Base-by-base conservation (phyloP, 1,140 invertebrate species). In the Himalopsyche phryganea region DNA sequence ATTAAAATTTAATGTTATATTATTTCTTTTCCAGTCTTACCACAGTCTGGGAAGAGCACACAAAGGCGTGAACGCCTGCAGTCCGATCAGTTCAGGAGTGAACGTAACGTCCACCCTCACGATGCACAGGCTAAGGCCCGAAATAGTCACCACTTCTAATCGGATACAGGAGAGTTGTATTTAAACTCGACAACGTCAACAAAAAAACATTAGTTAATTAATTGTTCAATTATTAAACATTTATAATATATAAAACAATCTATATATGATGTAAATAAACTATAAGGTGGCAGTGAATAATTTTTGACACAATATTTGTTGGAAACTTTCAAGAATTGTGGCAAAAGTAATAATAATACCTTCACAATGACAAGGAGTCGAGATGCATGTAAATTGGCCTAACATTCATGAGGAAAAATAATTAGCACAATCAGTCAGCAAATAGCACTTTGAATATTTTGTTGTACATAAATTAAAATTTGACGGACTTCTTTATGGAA, bases 121-220 rank as follows among this genome's bases (percentile, higher is more conserved):
- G 9, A 80, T 80, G 61, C 82, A 83, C 66, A 76, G 82, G 50
- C 75, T 83, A 63, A 81, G 84, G 58, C 88, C 87, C 36, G 88
- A 90, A 75, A 86, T 90, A 48, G 87, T 91, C 57, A 90, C 88
- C 61, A 88, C 88, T 44, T 89, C 88, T 41, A 89, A 89, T 78
- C 82, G 87, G 65, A 88, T 90, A 74, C 88, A 91, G 74, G 88
- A 91, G 79, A 90, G 87, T 79, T 91, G 88, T 86, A 91, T 91
- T 86, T 90, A 89, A 85, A 66, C 13, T 32, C 15, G 10, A 32
- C 38, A 13, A 41, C 15, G 46, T 28, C 15, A 40, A 32, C 10
- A 35, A 38, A 17, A 41, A 33, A 10, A 20, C 49, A 36, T 11
- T 52, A 62, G 20, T 47, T 58, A 58, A 50, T 63, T 53, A 50